Evolutionary conservation across 2,113 vertebrate genomes (phyloP).

Genomic region (Astur gentilis): DNA sequence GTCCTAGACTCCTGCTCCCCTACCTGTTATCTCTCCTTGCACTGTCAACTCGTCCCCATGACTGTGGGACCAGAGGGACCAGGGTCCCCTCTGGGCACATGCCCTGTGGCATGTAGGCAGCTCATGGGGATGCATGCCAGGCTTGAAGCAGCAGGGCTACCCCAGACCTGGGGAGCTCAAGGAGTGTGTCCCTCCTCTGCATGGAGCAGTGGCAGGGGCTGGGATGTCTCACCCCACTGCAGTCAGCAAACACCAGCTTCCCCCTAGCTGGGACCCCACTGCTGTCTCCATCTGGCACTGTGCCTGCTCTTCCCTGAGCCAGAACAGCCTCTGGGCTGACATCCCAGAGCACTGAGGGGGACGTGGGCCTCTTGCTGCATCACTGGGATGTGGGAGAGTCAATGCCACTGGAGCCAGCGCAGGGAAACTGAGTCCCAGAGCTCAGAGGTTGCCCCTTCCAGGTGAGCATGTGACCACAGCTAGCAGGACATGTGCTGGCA

Average conservation of each 20-base stretch:
- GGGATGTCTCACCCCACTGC: not conserved
- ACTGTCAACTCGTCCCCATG: not conserved
- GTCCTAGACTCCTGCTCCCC: not conserved
- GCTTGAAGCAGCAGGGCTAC: not conserved
- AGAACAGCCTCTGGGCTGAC: not conserved
- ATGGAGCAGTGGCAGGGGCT: not conserved
- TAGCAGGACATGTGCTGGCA: not conserved
- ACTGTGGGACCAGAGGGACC: not conserved
- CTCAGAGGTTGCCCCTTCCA: not conserved
- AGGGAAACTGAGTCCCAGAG: not conserved
- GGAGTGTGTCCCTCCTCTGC: not conserved
- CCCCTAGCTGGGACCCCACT: not conserved
- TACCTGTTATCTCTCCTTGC: not conserved
- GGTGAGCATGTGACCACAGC: not conserved
- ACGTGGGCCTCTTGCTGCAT: not conserved
- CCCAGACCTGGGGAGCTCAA: not conserved
- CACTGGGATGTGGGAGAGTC: not conserved
- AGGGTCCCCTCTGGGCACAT: not conserved
- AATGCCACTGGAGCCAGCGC: not conserved
- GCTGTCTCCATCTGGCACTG: rapidly evolving
- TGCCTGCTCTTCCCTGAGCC: rapidly evolving
- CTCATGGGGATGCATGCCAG: not conserved
- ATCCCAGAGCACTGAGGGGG: not conserved
- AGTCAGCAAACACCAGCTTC: not conserved
- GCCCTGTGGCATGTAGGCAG: not conserved